Percentiles rank a stretch among this genome's conserved stretches.
Conservation (phyloP, 2,888 invertebrate species). For the Diplazon laetatorius region DNA sequence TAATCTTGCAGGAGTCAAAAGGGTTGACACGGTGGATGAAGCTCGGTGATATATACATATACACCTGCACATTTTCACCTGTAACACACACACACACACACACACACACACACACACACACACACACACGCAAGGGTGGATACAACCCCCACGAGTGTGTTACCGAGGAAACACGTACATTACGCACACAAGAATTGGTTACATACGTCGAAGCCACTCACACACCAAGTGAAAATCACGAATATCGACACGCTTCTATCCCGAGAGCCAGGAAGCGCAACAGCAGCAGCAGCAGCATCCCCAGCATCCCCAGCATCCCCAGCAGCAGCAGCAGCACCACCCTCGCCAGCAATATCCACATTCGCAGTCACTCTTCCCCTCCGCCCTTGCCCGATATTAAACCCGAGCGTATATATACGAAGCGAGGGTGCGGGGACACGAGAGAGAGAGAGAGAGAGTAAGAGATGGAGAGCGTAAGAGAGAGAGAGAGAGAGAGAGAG, state of each 20-base stretch:
- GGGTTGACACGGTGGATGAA: not conserved
- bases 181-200: conserved; percentile 8
- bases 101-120: too few relatives aligned
- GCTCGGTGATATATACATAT: too few relatives aligned
- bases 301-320: conserved; percentile 59
- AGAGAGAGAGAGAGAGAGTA: conserved; percentile 51
- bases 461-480: conserved; percentile 46
- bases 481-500: conserved; percentile 52
- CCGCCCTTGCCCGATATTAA: conserved; percentile 59
- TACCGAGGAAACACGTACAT: conserved; percentile 35
- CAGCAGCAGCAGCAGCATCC: conserved; percentile 54
- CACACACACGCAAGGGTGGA: too few relatives aligned
- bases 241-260: conserved; percentile 64
- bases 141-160: conserved; percentile 22
- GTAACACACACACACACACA: too few relatives aligned
- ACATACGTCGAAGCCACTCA: not conserved
- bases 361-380: conserved; percentile 46
- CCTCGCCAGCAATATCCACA: conserved; percentile 63
- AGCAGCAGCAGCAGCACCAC: conserved; percentile 48
- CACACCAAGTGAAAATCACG: conserved; percentile 47
- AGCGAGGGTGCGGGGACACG: conserved; percentile 49
- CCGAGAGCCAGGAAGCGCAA: conserved; percentile 31
- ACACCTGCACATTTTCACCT: too few relatives aligned
- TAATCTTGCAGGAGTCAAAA: conserved; percentile 9
- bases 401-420: conserved; percentile 54